phyloP scores from a whole-genome alignment of 2,888 invertebrate species.

The Agonopterix subpropinquella region DNA sequence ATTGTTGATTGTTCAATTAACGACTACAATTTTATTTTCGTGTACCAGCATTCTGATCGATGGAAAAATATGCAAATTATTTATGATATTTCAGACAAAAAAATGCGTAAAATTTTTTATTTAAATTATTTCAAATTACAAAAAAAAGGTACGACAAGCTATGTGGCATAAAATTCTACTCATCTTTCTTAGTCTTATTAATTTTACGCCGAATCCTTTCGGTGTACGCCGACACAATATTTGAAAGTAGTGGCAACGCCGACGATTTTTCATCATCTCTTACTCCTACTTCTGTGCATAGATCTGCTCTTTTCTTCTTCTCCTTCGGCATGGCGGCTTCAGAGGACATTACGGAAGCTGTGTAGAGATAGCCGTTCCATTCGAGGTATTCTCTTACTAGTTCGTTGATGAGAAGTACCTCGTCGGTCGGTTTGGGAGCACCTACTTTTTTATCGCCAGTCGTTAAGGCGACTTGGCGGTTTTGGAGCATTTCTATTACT shows the following conservation, averaged over 20 bases:
- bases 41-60: too few species aligned
- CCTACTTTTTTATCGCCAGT: slow-evolving; percentile 20
- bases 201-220: slow-evolving; percentile 63
- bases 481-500: slow-evolving; percentile 52
- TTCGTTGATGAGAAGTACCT: slow-evolving; percentile 77
- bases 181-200: slow-evolving; percentile 42
- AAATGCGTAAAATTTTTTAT: too few species aligned
- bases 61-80: too few species aligned
- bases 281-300: slow-evolving; percentile 65
- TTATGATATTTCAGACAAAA: too few species aligned
- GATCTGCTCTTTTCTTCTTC: slow-evolving; percentile 36
- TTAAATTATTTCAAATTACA: not conserved
- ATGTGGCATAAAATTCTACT: too few species aligned
- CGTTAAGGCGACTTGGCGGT: slow-evolving; percentile 28
- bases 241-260: slow-evolving; percentile 67
- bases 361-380: slow-evolving; percentile 83
- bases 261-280: slow-evolving; percentile 69
- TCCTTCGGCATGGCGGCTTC: slow-evolving; percentile 52
- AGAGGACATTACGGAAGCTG: slow-evolving; percentile 71
- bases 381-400: slow-evolving; percentile 80
- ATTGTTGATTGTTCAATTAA: too few species aligned
- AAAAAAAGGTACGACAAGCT: too few species aligned
- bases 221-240: slow-evolving; percentile 72
- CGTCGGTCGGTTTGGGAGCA: slow-evolving; percentile 41
- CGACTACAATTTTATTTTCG: too few species aligned